These are phyloP conservation scores for Uria aalge DNA, from an alignment of 2,113 vertebrate genomes.

Conservation along the genomic window DNA sequence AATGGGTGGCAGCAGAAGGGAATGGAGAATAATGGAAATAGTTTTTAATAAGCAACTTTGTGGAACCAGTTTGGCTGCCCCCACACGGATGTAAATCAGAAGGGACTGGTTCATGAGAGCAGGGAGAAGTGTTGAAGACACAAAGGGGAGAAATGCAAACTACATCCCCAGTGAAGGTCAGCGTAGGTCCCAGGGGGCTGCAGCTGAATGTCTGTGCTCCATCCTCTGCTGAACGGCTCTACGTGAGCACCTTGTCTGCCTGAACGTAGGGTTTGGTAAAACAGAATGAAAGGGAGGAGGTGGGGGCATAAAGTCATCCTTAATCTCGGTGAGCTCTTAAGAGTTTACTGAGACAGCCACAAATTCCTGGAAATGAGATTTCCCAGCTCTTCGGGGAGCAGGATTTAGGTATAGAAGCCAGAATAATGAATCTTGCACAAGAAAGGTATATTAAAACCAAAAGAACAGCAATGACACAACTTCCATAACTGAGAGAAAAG, in stretches of 20 bases:
- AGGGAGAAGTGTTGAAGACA: neutral
- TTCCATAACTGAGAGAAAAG: neutral
- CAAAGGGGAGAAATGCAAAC: neutral
- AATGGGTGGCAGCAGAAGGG: neutral
- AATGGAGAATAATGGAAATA: neutral
- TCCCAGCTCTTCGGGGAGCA: neutral
- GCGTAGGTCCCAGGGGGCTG: neutral
- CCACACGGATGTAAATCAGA: neutral
- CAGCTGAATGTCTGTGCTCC: neutral
- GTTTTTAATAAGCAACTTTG: neutral
- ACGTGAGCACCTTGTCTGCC: neutral
- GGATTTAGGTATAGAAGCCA: neutral
- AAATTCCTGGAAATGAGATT: slow-evolving; percentile 8
- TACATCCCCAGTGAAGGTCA: neutral
- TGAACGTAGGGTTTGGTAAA: neutral
- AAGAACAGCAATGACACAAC: neutral
- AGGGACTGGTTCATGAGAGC: neutral
- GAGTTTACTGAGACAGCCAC: neutral
- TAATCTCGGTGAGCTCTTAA: neutral
- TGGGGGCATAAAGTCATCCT: neutral
- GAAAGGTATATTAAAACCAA: neutral
- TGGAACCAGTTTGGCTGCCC: neutral
- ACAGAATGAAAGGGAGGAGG: neutral
- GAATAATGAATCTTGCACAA: neutral
- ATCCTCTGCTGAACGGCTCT: neutral